These are phyloP conservation scores for Falco novaeseelandiae DNA, from an alignment of 2,797 vertebrate species.

Conservation along the genomic window DNA sequence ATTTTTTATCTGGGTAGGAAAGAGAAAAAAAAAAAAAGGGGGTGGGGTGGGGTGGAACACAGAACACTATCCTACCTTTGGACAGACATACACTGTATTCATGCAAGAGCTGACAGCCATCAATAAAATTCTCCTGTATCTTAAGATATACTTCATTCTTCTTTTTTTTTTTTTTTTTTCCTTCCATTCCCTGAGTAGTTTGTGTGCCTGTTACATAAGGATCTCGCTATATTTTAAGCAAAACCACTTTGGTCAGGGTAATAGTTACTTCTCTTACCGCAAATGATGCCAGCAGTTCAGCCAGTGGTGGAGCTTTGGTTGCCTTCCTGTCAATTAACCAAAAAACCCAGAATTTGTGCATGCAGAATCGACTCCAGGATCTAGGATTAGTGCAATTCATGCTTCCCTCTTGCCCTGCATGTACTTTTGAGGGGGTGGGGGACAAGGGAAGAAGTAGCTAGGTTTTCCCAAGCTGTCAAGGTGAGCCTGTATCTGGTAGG, in stretches of 20 bases:
- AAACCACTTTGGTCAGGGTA: not conserved
- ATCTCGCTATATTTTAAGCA: not conserved
- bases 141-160: not conserved
- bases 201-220: not conserved
- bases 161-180: accelerated
- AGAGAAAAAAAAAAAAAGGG: not conserved
- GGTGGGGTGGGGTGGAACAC: too few species aligned
- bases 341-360: not conserved
- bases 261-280: not conserved
- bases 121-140: not conserved
- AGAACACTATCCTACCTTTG: not conserved
- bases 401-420: not conserved
- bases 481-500: not conserved
- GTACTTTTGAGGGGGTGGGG: not conserved
- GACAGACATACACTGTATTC: not conserved
- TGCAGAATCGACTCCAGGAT: not conserved
- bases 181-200: not conserved
- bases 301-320: not conserved
- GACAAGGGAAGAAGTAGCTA: not conserved
- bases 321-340: not conserved
- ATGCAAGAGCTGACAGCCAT: not conserved
- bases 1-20: not conserved
- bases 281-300: not conserved
- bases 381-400: not conserved
- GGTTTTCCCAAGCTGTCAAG: not conserved